Percentiles rank a stretch among this genome's conserved stretches.
phyloP scores from a whole-genome alignment of 2,888 invertebrate genomes.

The Xylophagus ater region DNA sequence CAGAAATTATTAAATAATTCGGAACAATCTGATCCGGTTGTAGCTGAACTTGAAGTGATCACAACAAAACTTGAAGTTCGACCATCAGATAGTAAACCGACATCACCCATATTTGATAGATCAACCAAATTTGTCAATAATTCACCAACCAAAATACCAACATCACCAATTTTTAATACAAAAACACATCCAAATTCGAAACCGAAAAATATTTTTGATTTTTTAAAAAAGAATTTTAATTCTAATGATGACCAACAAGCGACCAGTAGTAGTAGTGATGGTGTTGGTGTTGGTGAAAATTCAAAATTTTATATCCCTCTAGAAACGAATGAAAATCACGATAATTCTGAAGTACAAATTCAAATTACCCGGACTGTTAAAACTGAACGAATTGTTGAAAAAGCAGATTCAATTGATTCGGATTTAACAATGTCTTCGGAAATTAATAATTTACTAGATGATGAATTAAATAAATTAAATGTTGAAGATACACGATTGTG shows the following conservation, averaged over 20 bases:
- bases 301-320: conserved; percentile 33
- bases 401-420: conserved; percentile 22
- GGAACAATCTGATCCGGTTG: conserved; percentile 27
- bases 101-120: no score
- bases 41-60: conserved; percentile 32
- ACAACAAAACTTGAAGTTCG: conserved; percentile 36
- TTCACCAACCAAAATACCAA: conserved; percentile 5
- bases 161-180: conserved; percentile 15
- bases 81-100: conserved; percentile 24
- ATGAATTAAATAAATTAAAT: conserved; percentile 32
- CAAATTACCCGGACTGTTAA: conserved; percentile 33
- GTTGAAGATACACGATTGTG: conserved; percentile 22
- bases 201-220: conserved; percentile 39
- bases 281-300: conserved; percentile 27
- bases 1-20: no score
- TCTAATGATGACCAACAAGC: conserved; percentile 20
- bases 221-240: conserved; percentile 37
- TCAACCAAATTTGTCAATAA: no score
- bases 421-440: conserved; percentile 31
- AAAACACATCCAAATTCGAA: conserved; percentile 21
- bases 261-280: conserved; percentile 3
- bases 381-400: conserved; percentile 33
- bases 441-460: conserved; percentile 34
- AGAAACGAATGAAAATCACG: not conserved
- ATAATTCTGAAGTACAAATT: conserved; percentile 31